These are phyloP conservation scores for Leucophora obtusa DNA, from an alignment of 2,888 invertebrate genomes.

Conservation along the genomic window DNA sequence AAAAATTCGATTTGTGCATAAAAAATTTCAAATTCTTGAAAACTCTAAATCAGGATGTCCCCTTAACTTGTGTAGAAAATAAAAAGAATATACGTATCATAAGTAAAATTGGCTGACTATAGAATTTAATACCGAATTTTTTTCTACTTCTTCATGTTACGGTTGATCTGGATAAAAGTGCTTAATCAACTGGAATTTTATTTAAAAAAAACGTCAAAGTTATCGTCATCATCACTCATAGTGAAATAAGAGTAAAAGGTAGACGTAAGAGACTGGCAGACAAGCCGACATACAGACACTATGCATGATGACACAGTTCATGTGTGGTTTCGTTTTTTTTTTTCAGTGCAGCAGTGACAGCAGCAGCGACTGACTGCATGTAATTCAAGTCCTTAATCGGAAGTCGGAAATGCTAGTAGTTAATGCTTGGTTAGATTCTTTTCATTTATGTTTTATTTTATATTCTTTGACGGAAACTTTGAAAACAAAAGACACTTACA, in stretches of 20 bases:
- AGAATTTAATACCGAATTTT: conserved; percentile 51
- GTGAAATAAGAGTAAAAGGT: conserved; percentile 58
- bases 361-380: conserved; percentile 45
- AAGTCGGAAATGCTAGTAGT: conserved; percentile 73
- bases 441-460: conserved; percentile 18
- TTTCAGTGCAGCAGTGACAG: conserved; percentile 5
- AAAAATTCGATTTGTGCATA: no score
- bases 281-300: conserved; percentile 4
- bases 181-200: conserved; percentile 75
- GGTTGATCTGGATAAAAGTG: conserved; percentile 72
- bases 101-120: conserved; percentile 35
- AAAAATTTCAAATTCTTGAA: no score
- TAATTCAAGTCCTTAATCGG: conserved; percentile 73
- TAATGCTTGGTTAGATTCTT: conserved; percentile 71
- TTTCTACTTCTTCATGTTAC: conserved; percentile 34
- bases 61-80: background rate
- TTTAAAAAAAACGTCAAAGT: conserved; percentile 15
- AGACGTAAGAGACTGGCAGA: conserved; percentile 36
- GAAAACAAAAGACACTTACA: conserved; percentile 1
- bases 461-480: conserved; percentile 26
- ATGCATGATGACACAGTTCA: conserved; percentile 54
- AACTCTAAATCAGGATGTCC: no score
- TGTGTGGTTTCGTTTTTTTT: conserved; percentile 62
- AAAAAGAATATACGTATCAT: background rate
- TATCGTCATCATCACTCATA: conserved; percentile 40